These are phyloP conservation scores for Danionella dracula DNA, from an alignment of 2,797 vertebrate species.

Conservation along the genomic window DNA sequence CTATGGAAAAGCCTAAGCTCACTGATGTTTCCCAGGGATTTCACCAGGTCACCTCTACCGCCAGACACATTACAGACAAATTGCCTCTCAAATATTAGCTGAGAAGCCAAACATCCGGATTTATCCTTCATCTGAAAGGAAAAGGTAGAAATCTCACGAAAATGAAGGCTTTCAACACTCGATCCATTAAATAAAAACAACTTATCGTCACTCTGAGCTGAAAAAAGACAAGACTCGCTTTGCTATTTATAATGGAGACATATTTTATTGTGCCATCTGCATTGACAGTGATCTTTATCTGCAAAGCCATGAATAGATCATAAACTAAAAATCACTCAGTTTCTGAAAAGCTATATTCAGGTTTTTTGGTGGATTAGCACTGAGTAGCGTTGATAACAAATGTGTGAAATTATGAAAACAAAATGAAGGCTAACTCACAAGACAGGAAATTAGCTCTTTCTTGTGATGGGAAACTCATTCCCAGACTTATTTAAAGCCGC, in stretches of 20 bases:
- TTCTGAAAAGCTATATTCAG: conserved; percentile 32
- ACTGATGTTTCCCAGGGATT: not conserved
- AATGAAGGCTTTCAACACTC: not conserved
- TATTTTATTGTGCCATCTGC: conserved; percentile 12
- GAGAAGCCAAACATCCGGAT: not conserved
- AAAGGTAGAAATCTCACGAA: not conserved
- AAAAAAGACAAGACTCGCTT: conserved; percentile 21
- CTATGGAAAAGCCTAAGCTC: not conserved
- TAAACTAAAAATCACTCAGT: conserved; percentile 28
- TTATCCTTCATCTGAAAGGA: not conserved
- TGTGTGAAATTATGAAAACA: not conserved
- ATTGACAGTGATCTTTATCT: conserved; percentile 20
- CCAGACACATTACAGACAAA: not conserved
- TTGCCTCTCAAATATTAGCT: not conserved
- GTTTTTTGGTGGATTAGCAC: conserved; percentile 27
- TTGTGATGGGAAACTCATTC: conserved; percentile 23
- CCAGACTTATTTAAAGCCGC: not conserved
- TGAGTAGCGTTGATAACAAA: conserved; percentile 20
- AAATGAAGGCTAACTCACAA: not conserved
- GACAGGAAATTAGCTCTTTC: not conserved
- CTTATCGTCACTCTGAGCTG: not conserved
- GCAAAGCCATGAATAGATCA: conserved; percentile 49
- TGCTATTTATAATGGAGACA: conserved; percentile 36
- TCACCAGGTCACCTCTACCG: not conserved
- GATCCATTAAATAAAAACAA: not conserved